Evolutionary conservation across 2,888 invertebrate species (phyloP).

Genomic region (Dendrolimus pini): DNA sequence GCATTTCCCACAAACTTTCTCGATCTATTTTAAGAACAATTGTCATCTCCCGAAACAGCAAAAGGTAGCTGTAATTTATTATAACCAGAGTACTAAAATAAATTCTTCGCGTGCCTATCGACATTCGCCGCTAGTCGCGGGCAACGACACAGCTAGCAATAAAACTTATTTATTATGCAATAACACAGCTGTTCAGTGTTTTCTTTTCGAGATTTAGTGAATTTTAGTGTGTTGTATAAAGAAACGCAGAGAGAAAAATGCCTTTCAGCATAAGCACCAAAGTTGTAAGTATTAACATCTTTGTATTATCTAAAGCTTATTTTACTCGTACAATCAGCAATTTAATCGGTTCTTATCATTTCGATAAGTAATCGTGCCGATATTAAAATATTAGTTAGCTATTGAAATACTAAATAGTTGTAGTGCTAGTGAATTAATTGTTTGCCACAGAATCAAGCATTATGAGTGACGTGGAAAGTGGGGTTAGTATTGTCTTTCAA

Average conservation of each 20-base stretch:
- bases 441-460: slow-evolving; percentile 11
- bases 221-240: slow-evolving; percentile 6
- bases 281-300: slow-evolving; percentile 31
- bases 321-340: slow-evolving; percentile 4
- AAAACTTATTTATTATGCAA: slow-evolving; percentile 16
- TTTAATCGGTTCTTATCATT: slow-evolving; percentile 16
- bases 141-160: slow-evolving; percentile 8
- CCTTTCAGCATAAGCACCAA: slow-evolving; percentile 25
- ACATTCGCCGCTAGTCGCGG: slow-evolving; percentile 12
- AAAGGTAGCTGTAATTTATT: slow-evolving; percentile 18
- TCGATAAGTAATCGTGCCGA: slow-evolving; percentile 16
- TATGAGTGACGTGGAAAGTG: slow-evolving; percentile 28
- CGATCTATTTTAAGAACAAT: slow-evolving; percentile 27
- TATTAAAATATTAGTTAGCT: slow-evolving; percentile 8
- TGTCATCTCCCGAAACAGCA: slow-evolving; percentile 31
- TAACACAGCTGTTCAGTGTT: slow-evolving; percentile 8
- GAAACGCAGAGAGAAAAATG: slow-evolving; percentile 20
- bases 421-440: neutral
- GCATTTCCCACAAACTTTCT: slow-evolving; percentile 5
- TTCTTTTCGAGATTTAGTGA: slow-evolving; percentile 6
- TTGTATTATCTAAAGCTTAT: slow-evolving; percentile 16
- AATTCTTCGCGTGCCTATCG: slow-evolving; percentile 14
- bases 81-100: slow-evolving; percentile 19
- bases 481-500: slow-evolving; percentile 22
- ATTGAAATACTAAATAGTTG: neutral